Conservation (phyloP, 2,888 invertebrate species). For the Eilema griseolum region DNA sequence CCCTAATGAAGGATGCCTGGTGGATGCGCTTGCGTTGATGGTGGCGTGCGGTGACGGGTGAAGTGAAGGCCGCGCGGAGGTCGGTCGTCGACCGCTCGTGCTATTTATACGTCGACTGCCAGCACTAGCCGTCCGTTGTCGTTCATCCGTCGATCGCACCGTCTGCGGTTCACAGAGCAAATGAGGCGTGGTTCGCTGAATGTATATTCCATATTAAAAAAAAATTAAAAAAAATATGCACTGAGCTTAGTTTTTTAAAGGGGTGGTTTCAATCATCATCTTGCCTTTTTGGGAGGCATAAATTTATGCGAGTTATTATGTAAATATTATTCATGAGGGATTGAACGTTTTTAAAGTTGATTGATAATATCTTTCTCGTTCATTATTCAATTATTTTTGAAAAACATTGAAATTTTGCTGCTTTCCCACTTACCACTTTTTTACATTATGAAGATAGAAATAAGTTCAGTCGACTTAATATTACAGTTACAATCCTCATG, state of each 20-base stretch:
- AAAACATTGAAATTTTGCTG: background rate
- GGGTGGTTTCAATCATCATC: background rate
- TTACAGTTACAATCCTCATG: background rate
- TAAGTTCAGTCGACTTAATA: background rate
- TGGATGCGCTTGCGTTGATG: constrained; percentile 37
- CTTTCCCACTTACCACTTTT: background rate
- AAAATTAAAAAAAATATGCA: background rate
- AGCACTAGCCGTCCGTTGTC: constrained; percentile 34
- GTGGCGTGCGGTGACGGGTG: constrained; percentile 57
- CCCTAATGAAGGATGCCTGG: constrained; percentile 53
- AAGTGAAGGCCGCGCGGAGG: constrained; percentile 83
- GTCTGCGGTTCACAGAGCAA: constrained; percentile 2
- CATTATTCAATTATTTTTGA: background rate
- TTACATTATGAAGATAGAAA: background rate
- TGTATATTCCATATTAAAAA: constrained; percentile 13
- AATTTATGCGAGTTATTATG: constrained; percentile 3
- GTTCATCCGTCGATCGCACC: constrained; percentile 18
- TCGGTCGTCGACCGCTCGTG: constrained; percentile 82
- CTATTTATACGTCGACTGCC: constrained; percentile 77
- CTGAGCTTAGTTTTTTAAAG: constrained; percentile 6
- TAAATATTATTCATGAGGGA: constrained; percentile 15
- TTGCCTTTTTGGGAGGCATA: constrained; percentile 5
- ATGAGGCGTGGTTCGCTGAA: constrained; percentile 8
- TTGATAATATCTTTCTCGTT: background rate
- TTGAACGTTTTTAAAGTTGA: background rate